These are phyloP conservation scores for Polyommatus iphigenia DNA, from an alignment of 2,888 invertebrate species.

Conservation along the genomic window DNA sequence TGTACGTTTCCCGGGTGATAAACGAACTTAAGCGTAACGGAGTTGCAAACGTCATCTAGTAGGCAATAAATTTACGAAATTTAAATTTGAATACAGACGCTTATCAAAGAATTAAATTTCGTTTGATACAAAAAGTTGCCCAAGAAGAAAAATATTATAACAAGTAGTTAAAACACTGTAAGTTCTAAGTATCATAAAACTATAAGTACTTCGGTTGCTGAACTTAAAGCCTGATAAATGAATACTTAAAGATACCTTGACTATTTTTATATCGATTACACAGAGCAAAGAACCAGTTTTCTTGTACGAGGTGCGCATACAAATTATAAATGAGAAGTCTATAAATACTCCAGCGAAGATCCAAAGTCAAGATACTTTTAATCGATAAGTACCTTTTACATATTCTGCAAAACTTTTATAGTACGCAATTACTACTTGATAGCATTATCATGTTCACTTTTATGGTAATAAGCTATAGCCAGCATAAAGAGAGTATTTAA, in stretches of 20 bases:
- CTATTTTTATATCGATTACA: neutral
- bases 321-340: conserved; percentile 15
- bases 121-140: too few relatives aligned
- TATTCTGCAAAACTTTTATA: conserved; percentile 31
- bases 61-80: too few relatives aligned
- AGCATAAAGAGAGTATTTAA: neutral
- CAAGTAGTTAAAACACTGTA: too few relatives aligned
- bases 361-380: conserved; percentile 11
- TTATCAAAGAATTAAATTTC: too few relatives aligned
- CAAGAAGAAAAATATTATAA: too few relatives aligned
- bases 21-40: too few relatives aligned
- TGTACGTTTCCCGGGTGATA: too few relatives aligned
- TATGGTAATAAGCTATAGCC: neutral
- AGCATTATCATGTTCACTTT: neutral
- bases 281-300: neutral
- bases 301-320: conserved; percentile 4
- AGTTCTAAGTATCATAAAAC: neutral
- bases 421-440: neutral
- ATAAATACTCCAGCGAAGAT: conserved; percentile 5
- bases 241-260: neutral
- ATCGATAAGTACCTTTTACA: neutral
- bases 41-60: too few relatives aligned
- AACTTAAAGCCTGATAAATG: neutral
- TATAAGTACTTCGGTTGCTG: neutral
- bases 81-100: too few relatives aligned